Percentiles rank a stretch among this genome's conserved stretches.
Conservation (phyloP, 2,113 vertebrate species). For the Python bivittatus region DNA sequence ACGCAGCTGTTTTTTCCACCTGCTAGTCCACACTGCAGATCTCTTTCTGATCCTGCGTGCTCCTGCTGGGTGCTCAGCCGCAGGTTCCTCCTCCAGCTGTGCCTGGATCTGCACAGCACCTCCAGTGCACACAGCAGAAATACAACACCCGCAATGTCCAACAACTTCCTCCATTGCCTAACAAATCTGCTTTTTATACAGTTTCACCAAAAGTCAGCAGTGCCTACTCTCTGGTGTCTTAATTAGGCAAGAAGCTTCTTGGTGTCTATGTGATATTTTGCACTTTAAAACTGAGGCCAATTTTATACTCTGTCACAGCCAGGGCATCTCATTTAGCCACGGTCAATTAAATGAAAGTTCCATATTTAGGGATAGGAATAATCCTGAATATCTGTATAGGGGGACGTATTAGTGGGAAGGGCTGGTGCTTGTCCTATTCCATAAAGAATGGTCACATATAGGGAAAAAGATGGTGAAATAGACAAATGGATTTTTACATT, state of each 20-base stretch:
- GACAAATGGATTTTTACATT: neutral
- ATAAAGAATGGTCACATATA: neutral
- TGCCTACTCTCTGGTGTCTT: neutral
- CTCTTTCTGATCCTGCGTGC: neutral
- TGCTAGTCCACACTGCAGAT: neutral
- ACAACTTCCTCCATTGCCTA: neutral
- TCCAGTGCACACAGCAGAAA: neutral
- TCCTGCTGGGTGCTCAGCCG: neutral
- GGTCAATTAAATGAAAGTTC: neutral
- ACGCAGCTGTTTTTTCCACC: neutral
- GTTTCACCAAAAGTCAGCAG: neutral
- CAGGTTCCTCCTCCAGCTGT: neutral
- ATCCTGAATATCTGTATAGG: neutral
- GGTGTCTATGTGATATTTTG: neutral
- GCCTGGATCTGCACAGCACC: neutral
- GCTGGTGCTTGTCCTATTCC: neutral
- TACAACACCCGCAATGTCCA: neutral
- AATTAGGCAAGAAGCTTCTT: too few relatives aligned
- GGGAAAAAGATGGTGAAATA: neutral
- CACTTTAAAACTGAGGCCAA: neutral
- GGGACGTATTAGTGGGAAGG: neutral
- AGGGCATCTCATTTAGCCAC: neutral
- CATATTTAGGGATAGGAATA: neutral
- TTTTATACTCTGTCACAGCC: neutral
- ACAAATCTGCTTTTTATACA: neutral